Base-by-base conservation (phyloP, 2,888 invertebrate genomes). In the Drosophila antonietae region DNA sequence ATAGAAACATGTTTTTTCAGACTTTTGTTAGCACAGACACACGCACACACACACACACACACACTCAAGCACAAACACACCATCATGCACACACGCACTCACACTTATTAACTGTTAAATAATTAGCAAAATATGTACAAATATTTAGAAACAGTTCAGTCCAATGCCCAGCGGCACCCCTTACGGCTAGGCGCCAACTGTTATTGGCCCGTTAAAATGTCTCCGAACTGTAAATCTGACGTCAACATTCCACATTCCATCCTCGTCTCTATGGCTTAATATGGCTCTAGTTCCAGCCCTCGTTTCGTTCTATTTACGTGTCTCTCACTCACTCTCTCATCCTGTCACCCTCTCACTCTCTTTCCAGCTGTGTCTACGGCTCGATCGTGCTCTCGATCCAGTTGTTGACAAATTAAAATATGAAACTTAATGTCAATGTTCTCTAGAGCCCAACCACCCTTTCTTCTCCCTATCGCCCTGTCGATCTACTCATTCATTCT, bases 311-410 rank as follows among this genome's bases (percentile, higher is more conserved):
- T 28, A 28, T 28, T 28, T 28, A 3, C 28, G 28, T 6, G 3
- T n/a, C 6, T 53, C 1, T 14, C 28, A 3, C 5, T 15, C 15
- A 2, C 20, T 23, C 46, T n/a, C 28, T n/a, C 10, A 15, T n/a
- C 33, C 15, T 5, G 2, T n/a, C 9, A 5, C 9, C 15, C 28
- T 4, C n/a, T 12, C n/a, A 15, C 28, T 51, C 33, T 33, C 14
- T 52, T 3, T 52, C 23, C 6, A 28, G 10, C 18, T 8, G 6
- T 37, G 15, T 23, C 15, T 68, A 41, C 28, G 43, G 8, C 66
- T 77, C 61, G 1, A 51, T 70, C 37, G 87, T 81, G 47, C 78
- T 68, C 39, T 77, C 79, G 80, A 96, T 96, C 96, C 96, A 96
- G 72, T 10, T 47, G 47, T 15, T 46, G 15, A 3, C 46, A 28